These are phyloP conservation scores for Drosophila melanogaster DNA, from an alignment of 1,140 invertebrate species.

Conservation along the genomic window DNA sequence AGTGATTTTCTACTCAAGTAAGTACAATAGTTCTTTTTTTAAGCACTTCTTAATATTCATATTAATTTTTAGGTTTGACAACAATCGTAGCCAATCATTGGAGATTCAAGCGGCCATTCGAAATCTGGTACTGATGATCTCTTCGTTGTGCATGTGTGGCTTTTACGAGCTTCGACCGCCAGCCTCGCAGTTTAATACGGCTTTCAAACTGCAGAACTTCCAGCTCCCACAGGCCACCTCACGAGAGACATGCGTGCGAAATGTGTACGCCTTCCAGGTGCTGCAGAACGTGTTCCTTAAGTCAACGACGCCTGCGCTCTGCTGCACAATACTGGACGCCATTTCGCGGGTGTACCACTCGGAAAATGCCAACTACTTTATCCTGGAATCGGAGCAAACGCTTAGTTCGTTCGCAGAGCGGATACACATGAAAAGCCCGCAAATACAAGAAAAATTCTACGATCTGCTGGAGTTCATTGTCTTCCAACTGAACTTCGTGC, in stretches of 20 bases:
- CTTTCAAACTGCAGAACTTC: constrained; percentile 97
- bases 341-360: constrained; percentile 98
- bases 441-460: constrained; percentile 98
- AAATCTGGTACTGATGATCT: constrained; percentile 96
- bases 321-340: constrained; percentile 96
- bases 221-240: constrained; percentile 95
- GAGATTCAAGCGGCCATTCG: constrained; percentile 95
- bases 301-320: constrained; percentile 92
- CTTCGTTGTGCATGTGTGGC: constrained; percentile 97
- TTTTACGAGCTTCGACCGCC: constrained; percentile 94
- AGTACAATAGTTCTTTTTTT: constrained; percentile 60
- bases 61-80: constrained; percentile 88
- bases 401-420: constrained; percentile 98
- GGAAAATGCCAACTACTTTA: constrained; percentile 99
- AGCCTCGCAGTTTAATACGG: constrained; percentile 92
- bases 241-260: constrained; percentile 94
- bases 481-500: constrained; percentile 98
- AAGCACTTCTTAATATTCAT: not conserved
- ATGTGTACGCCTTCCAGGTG: constrained; percentile 98
- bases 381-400: constrained; percentile 97
- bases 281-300: constrained; percentile 97
- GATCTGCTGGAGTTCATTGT: constrained; percentile 98
- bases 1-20: constrained; percentile 97
- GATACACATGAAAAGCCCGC: constrained; percentile 94
- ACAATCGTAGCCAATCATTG: constrained; percentile 88